Percentiles rank a stretch among this genome's conserved stretches.
Evolutionary conservation across 92 coral and sea anemone species (phyloP).

Genomic region (Pocillopora meandrina): DNA sequence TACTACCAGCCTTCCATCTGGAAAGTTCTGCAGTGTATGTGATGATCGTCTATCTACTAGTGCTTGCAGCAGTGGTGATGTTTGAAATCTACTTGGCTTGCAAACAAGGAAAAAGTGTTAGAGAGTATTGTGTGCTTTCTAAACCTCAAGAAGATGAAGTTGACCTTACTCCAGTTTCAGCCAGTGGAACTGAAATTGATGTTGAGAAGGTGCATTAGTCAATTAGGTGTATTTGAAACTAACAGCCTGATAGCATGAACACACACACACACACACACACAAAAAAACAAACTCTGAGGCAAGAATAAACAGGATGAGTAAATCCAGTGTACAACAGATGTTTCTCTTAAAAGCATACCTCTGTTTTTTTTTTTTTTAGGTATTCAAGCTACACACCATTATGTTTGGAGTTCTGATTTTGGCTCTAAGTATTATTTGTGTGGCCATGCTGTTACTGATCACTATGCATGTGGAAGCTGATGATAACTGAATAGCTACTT

Average conservation of each 20-base stretch:
- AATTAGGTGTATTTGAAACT: too few relatives aligned
- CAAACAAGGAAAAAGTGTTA: background rate
- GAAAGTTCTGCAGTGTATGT: slow-evolving; percentile 44
- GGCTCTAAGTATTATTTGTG: slow-evolving; percentile 18
- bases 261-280: background rate
- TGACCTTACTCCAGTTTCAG: slow-evolving; percentile 20
- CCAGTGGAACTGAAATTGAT: background rate
- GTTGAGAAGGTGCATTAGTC: slow-evolving; percentile 1
- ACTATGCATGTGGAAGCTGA: slow-evolving; percentile 8
- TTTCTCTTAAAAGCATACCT: background rate
- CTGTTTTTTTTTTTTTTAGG: background rate
- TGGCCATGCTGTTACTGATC: slow-evolving; percentile 32
- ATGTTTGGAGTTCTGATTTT: slow-evolving; percentile 27
- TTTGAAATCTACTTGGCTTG: slow-evolving; percentile 52
- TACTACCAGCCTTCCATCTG: slow-evolving; percentile 41
- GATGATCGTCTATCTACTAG: slow-evolving; percentile 50
- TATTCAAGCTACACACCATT: slow-evolving; percentile 15
- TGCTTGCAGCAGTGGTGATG: slow-evolving; percentile 27
- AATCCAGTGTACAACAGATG: background rate
- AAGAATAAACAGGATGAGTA: background rate
- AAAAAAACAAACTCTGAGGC: background rate
- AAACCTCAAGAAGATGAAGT: slow-evolving; percentile 43
- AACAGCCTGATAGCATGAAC: background rate
- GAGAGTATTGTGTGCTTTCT: slow-evolving; percentile 18
- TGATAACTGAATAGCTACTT: background rate